These are phyloP conservation scores for Herpailurus yagouaroundi DNA, from an alignment of 2,113 vertebrate species.

Conservation along the genomic window DNA sequence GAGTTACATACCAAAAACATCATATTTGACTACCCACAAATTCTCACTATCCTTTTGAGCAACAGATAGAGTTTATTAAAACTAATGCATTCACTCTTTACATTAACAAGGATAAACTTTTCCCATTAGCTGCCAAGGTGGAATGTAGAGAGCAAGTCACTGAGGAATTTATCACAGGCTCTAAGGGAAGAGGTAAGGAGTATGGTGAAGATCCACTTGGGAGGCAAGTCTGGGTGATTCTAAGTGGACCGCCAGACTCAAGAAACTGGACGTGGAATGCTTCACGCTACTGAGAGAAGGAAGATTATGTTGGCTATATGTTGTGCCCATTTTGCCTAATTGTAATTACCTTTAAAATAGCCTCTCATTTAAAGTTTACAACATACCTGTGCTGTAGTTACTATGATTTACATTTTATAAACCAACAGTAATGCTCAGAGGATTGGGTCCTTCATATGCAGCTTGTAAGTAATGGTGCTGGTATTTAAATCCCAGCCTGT, in stretches of 20 bases:
- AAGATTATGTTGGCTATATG: neutral
- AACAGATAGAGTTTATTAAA: neutral
- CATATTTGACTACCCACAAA: neutral
- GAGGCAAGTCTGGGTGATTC: neutral
- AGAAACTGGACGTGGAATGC: neutral
- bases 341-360: neutral
- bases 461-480: neutral
- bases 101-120: neutral
- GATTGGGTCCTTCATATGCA: neutral
- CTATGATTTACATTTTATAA: constrained; percentile 13
- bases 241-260: neutral
- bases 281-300: neutral
- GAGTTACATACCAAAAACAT: neutral
- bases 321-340: neutral
- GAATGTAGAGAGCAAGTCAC: neutral
- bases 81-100: neutral
- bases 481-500: neutral
- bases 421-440: neutral
- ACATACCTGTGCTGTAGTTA: neutral
- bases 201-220: neutral
- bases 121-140: neutral
- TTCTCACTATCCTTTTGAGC: neutral
- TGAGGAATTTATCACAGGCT: neutral
- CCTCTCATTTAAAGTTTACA: neutral
- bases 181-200: neutral